Evolutionary conservation across 1,140 invertebrate species (phyloP).

Genomic region (Micrasema longulum): DNA sequence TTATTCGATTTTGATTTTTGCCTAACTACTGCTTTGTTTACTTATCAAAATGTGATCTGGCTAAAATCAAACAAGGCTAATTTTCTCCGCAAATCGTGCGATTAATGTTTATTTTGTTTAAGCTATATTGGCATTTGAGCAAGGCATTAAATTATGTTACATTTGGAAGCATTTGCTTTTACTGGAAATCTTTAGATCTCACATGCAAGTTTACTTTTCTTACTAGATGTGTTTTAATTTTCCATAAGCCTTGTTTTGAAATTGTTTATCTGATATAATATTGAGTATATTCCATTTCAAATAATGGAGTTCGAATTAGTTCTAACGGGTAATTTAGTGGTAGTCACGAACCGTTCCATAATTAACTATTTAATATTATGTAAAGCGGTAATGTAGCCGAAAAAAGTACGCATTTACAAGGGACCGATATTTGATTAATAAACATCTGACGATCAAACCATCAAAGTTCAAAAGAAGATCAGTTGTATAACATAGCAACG

Average conservation of each 20-base stretch:
- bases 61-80: not conserved
- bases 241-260: conserved; percentile 9
- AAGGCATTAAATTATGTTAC: too few relatives aligned
- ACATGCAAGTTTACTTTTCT: conserved; percentile 15
- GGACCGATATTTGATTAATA: too few relatives aligned
- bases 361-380: conserved; percentile 49
- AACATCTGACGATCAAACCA: too few relatives aligned
- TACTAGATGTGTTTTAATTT: conserved; percentile 24
- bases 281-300: conserved; percentile 46
- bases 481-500: too few relatives aligned
- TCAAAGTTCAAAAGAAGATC: too few relatives aligned
- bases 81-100: not conserved
- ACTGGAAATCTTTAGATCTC: not conserved
- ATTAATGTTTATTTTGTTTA: not conserved
- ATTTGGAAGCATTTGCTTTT: too few relatives aligned
- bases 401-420: conserved; percentile 17
- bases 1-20: too few relatives aligned
- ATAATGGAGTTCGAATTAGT: conserved; percentile 52
- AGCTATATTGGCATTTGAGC: too few relatives aligned
- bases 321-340: conserved; percentile 47
- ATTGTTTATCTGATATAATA: conserved; percentile 48
- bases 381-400: conserved; percentile 32
- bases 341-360: conserved; percentile 51
- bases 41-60: conserved; percentile 9
- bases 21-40: not conserved